Percentiles rank a stretch among this genome's conserved stretches.
phyloP scores from a whole-genome alignment of 2,888 invertebrate species.

The Euplagia quadripunctaria region DNA sequence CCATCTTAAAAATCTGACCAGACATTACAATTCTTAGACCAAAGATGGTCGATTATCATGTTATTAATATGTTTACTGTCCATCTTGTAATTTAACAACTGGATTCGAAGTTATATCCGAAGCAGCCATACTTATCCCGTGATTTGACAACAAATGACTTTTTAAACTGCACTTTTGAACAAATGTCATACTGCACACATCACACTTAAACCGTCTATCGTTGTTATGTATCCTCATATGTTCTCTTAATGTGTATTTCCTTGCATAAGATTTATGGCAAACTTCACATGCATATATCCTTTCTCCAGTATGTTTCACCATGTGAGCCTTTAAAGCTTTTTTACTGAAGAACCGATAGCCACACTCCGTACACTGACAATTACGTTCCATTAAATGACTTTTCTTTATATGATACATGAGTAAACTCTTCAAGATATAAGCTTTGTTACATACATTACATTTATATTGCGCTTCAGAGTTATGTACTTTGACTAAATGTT shows the following conservation, averaged over 20 bases:
- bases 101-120: conserved; percentile 59
- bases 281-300: conserved; percentile 74
- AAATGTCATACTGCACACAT: conserved; percentile 69
- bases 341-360: conserved; percentile 84
- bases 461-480: conserved; percentile 78
- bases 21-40: not conserved
- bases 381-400: conserved; percentile 81
- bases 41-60: not conserved
- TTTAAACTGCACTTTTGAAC: conserved; percentile 80
- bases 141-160: conserved; percentile 76
- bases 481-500: conserved; percentile 78
- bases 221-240: conserved; percentile 82
- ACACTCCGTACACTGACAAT: conserved; percentile 83
- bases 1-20: not conserved
- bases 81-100: conserved; percentile 12
- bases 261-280: conserved; percentile 64
- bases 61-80: not conserved
- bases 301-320: conserved; percentile 59
- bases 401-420: conserved; percentile 80
- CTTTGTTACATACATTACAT: conserved; percentile 75
- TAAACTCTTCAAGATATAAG: conserved; percentile 73
- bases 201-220: conserved; percentile 76
- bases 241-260: conserved; percentile 73
- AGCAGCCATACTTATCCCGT: conserved; percentile 75
- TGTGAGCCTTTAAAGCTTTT: conserved; percentile 79